Percentiles rank a stretch among this genome's conserved stretches.
phyloP scores from a whole-genome alignment of 2,888 invertebrate species.

The Luperina testacea region DNA sequence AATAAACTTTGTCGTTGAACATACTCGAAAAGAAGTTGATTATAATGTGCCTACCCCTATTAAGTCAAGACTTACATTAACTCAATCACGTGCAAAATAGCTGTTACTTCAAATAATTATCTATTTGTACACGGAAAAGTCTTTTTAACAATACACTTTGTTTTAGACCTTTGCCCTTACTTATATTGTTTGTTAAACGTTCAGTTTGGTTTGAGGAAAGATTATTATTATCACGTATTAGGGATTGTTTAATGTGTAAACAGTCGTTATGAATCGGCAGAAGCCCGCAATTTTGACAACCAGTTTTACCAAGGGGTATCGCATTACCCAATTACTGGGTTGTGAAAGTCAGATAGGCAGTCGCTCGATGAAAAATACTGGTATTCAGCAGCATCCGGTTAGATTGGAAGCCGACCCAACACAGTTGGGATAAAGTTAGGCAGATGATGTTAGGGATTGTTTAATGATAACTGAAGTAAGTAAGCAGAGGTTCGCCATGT shows the following conservation, averaged over 20 bases:
- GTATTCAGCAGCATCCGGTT: not conserved
- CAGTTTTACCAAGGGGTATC: not conserved
- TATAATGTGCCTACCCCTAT: not conserved
- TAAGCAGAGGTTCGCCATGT: not conserved
- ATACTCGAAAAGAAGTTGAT: not conserved
- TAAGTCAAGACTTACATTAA: conserved; percentile 24
- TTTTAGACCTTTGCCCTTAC: conserved; percentile 30
- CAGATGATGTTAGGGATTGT: not conserved
- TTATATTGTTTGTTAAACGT: conserved; percentile 28
- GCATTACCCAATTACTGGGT: not conserved
- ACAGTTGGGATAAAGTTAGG: not conserved
- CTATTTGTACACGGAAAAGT: conserved; percentile 11
- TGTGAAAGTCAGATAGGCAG: not conserved
- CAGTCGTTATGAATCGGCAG: not conserved
- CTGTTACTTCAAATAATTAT: conserved; percentile 21
- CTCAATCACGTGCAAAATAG: conserved; percentile 19
- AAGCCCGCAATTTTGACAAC: not conserved
- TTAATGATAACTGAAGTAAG: not conserved
- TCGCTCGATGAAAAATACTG: not conserved
- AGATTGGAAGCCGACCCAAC: too few relatives aligned
- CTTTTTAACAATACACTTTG: conserved; percentile 44
- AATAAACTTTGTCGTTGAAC: not conserved
- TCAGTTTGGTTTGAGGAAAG: not conserved
- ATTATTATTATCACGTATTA: not conserved
- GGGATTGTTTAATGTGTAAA: not conserved